These are phyloP conservation scores for Eptesicus fuscus DNA, from an alignment of 2,113 vertebrate genomes.

Conservation along the genomic window DNA sequence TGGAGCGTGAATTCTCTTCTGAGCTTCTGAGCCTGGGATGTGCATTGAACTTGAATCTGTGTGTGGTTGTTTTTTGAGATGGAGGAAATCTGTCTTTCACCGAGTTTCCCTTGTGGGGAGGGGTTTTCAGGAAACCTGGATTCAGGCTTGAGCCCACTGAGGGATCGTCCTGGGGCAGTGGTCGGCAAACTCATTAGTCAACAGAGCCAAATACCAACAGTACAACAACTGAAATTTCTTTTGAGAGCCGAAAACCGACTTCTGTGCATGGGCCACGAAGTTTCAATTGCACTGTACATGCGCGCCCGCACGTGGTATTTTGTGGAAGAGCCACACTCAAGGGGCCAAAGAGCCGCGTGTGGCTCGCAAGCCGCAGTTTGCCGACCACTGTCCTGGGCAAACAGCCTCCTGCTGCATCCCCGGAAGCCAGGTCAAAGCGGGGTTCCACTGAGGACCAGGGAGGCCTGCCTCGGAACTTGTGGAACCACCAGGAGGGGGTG, in stretches of 20 bases:
- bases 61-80: neutral
- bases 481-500: neutral
- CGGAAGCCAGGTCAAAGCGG: neutral
- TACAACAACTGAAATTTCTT: too few relatives aligned
- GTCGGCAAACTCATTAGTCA: too few relatives aligned
- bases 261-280: too few relatives aligned
- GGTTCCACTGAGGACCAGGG: neutral
- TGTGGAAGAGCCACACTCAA: too few relatives aligned
- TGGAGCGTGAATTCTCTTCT: neutral
- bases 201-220: too few relatives aligned
- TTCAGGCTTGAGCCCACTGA: neutral
- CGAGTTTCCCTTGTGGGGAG: too few relatives aligned
- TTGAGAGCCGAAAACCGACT: too few relatives aligned
- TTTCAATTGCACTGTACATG: too few relatives aligned
- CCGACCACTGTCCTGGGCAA: neutral
- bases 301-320: too few relatives aligned
- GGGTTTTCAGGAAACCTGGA: neutral
- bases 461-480: neutral
- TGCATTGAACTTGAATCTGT: neutral
- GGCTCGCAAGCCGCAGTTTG: too few relatives aligned
- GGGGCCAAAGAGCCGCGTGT: too few relatives aligned
- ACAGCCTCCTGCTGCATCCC: neutral
- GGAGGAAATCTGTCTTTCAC: neutral
- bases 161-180: neutral
- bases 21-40: neutral